phyloP scores from a whole-genome alignment of 2,888 invertebrate species.

The Nemapogon koenigi region DNA sequence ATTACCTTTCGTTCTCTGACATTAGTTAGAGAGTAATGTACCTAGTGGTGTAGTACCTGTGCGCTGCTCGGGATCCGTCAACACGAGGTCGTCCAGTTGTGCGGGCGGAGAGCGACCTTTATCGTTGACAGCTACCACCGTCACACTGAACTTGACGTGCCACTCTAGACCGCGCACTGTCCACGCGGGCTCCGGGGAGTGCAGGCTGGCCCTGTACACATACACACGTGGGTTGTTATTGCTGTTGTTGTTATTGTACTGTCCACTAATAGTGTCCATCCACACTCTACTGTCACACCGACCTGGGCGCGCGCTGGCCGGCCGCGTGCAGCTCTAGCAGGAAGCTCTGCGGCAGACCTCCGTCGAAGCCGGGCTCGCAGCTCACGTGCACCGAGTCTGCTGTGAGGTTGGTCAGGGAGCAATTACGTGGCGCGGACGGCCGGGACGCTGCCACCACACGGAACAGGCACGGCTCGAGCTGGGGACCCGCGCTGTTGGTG shows the following conservation, averaged over 20 bases:
- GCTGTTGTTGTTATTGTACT: no score
- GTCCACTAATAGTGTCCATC: not conserved
- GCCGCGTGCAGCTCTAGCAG: conserved; percentile 76
- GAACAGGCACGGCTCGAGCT: conserved; percentile 84
- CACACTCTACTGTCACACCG: conserved; percentile 5
- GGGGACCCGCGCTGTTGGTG: conserved; percentile 82
- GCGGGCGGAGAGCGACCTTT: conserved; percentile 81
- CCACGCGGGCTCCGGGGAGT: conserved; percentile 74
- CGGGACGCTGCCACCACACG: conserved; percentile 89
- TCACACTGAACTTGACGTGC: conserved; percentile 79
- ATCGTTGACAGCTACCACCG: conserved; percentile 80
- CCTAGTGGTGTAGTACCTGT: conserved; percentile 55
- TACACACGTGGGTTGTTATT: not conserved
- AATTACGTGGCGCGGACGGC: conserved; percentile 86
- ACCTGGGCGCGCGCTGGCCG: conserved; percentile 38
- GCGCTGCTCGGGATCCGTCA: conserved; percentile 80
- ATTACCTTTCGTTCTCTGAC: no score
- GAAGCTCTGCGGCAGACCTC: conserved; percentile 87
- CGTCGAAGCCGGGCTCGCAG: conserved; percentile 86
- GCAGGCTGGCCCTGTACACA: conserved; percentile 64
- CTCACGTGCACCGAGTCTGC: conserved; percentile 82
- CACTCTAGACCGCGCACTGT: conserved; percentile 80
- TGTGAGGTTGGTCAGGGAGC: conserved; percentile 84
- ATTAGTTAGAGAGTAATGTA: not conserved
- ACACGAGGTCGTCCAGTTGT: conserved; percentile 76